Conservation (phyloP, 2,797 vertebrate genomes). For the Salarias fasciatus region DNA sequence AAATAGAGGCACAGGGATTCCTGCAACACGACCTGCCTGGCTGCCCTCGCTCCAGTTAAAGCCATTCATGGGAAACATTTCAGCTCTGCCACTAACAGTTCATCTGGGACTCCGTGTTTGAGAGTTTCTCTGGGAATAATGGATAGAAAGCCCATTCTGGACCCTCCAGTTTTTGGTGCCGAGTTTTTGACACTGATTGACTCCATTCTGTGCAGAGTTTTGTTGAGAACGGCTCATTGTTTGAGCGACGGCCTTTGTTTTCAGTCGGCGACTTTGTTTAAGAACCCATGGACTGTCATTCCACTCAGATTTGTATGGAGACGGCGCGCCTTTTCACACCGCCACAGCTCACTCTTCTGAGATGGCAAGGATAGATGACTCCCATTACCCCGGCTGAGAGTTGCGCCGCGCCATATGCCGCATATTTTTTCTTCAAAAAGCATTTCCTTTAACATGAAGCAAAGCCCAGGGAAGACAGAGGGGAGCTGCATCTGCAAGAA, state of each 20-base stretch:
- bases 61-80: conserved; percentile 67
- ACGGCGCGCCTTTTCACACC: conserved; percentile 49
- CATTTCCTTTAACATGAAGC: conserved; percentile 30
- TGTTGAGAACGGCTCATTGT: conserved; percentile 18
- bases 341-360: conserved; percentile 42
- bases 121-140: conserved; percentile 46
- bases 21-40: conserved; percentile 61
- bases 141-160: conserved; percentile 39
- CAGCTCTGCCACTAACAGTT: conserved; percentile 61
- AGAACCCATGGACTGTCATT: conserved; percentile 29
- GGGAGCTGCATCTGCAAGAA: conserved; percentile 34
- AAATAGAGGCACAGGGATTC: conserved; percentile 71
- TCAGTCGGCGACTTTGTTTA: conserved; percentile 32
- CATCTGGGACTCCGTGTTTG: conserved; percentile 35
- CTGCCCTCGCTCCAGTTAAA: conserved; percentile 51
- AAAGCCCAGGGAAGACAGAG: conserved; percentile 4
- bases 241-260: conserved; percentile 43
- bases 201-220: conserved; percentile 19
- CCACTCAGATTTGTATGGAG: conserved; percentile 37
- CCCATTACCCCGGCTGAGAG: conserved; percentile 60
- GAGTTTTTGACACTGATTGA: conserved; percentile 30
- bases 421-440: conserved; percentile 54
- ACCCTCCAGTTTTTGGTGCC: conserved; percentile 23
- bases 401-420: conserved; percentile 63
- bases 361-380: conserved; percentile 61